A percentile compares a stretch with the other conserved stretches of the same genome.
phyloP scores from a whole-genome alignment of 92 coral and sea anemone genomes.

The Epizoanthus illoricatus region DNA sequence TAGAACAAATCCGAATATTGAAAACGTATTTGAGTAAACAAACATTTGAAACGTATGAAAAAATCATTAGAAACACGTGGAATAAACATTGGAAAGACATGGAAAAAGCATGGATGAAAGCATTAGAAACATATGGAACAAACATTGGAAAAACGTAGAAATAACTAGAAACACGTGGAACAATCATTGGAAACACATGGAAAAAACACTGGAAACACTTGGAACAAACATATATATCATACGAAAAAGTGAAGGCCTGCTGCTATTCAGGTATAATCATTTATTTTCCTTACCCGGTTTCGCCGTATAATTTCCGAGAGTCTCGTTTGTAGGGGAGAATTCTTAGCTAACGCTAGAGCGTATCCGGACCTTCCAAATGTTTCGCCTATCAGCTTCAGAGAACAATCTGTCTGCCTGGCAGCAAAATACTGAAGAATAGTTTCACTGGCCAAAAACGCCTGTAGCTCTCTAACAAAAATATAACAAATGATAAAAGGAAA shows the following conservation, averaged over 20 bases:
- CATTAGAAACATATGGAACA: too few relatives aligned
- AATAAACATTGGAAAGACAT: too few relatives aligned
- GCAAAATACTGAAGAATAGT: slow-evolving; percentile 11
- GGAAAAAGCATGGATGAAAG: too few relatives aligned
- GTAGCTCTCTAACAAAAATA: neutral
- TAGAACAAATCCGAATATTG: too few relatives aligned
- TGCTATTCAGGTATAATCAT: neutral
- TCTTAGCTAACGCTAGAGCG: slow-evolving; percentile 2
- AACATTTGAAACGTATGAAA: too few relatives aligned
- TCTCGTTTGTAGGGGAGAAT: neutral
- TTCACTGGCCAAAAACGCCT: slow-evolving; percentile 5
- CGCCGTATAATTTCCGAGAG: neutral
- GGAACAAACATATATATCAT: too few relatives aligned
- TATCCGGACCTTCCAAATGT: slow-evolving; percentile 1
- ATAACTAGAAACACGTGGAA: too few relatives aligned
- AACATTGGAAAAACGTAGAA: too few relatives aligned
- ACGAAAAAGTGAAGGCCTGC: neutral
- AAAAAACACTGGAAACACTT: neutral
- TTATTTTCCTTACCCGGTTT: neutral
- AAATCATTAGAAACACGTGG: too few relatives aligned
- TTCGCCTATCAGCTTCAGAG: neutral
- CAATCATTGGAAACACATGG: too few relatives aligned
- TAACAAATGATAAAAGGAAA: too few relatives aligned
- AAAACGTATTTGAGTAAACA: too few relatives aligned
- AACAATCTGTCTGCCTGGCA: neutral